Base-by-base conservation (phyloP, 2,888 invertebrate species). In the Pachliopta kotzebuea region DNA sequence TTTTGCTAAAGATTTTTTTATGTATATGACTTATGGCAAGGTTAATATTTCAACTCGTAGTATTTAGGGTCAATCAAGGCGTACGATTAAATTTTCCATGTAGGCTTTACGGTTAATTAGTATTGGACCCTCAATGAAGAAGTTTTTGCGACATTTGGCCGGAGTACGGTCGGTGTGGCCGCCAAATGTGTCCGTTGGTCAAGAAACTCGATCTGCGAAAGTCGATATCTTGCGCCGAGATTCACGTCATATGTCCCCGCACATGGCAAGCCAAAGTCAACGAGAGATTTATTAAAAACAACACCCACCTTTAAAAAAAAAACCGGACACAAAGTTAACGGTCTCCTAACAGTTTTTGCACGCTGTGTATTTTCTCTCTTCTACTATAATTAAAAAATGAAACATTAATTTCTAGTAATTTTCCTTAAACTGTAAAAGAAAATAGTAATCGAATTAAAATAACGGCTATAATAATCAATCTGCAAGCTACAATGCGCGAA, bases 201-300 rank as follows among this genome's bases (percentile, higher is more conserved):
- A 74, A 76, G 90, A 81, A 90, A 90, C 77, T 74, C 70, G 85
- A 87, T 72, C 75, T 74, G 72, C 73, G 79, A 78, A 80, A 83
- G 80, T 75, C 68, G 75, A 76, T 73, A 74, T 73, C 65, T 63
- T 76, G 76, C 75, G 80, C 85, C 72, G 85, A 83, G 90, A 90
- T 90, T 90, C 83, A 72, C 75, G 76, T 80, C 87, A 86, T 77
- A 85, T 86, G 87, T 73, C 61, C 63, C 71, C 72, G 76, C 86
- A 86, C 77, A 85, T 87, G 88, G 80, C 73, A 75, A 76, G 81
- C 77, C 76, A 86, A 88, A 88, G 89, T 86, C 72, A 79, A 80
- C 84, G 84, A 45, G 54, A 57, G 65, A 65, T 61, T 65, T 49
- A 20, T 21, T 21, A 52, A 50, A 61, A 58, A 56, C 53, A 59